phyloP scores from a whole-genome alignment of 2,888 invertebrate species.

The Aphidius colemani region DNA sequence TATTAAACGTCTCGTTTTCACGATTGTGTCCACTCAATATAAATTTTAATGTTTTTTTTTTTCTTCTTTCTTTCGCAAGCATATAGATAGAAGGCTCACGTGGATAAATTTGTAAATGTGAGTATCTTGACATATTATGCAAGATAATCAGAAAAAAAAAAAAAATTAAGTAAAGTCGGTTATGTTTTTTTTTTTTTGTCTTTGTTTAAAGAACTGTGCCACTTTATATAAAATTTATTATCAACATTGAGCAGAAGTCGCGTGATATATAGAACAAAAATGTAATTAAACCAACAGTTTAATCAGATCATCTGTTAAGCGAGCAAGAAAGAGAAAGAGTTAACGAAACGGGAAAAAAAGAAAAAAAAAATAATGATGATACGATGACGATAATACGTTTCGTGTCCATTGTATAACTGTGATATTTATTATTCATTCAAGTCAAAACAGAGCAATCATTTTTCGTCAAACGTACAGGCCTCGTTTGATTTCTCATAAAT shows the following conservation, averaged over 20 bases:
- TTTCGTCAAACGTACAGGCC: conserved; percentile 18
- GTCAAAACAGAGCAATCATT: conserved; percentile 27
- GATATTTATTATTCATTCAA: conserved; percentile 54
- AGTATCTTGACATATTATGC: too few species aligned
- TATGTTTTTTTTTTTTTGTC: conserved; percentile 18
- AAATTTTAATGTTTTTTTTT: conserved; percentile 31
- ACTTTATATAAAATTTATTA: not conserved
- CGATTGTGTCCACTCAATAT: conserved; percentile 37
- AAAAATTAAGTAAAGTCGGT: not conserved
- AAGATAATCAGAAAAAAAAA: not conserved
- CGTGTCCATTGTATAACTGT: conserved; percentile 58
- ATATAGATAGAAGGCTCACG: conserved; percentile 14
- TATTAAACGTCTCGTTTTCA: conserved; percentile 36
- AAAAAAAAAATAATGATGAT: conserved; percentile 22
- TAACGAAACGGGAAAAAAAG: conserved; percentile 5
- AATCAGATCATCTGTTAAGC: too few species aligned
- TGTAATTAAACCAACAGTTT: too few species aligned
- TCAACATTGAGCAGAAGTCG: too few species aligned
- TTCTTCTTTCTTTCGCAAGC: conserved; percentile 3
- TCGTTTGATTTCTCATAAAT: conserved; percentile 15
- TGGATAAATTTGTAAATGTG: conserved; percentile 5
- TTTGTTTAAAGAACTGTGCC: conserved; percentile 22
- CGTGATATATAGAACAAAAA: too few species aligned
- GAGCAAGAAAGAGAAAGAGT: not conserved
- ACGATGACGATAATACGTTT: conserved; percentile 36